Conservation (phyloP, 37 sponge, comb jelly and placozoan species). For the Dysidea cf. avara region DNA sequence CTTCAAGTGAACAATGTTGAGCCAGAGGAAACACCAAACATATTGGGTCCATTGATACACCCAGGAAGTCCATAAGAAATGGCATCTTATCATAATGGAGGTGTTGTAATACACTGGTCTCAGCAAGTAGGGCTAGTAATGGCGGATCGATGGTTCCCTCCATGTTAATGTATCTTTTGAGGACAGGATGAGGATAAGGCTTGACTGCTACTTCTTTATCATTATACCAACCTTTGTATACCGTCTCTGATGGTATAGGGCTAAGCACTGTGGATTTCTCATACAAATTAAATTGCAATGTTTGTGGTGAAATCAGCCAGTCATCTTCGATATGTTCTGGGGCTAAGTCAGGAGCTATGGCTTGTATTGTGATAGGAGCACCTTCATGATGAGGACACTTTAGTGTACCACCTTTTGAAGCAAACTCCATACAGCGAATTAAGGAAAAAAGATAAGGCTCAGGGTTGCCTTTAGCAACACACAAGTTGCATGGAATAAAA, state of each 20-base stretch:
- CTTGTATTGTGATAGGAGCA: conserved; percentile 18
- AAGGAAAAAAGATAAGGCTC: conserved; percentile 27
- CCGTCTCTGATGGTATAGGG: conserved; percentile 33
- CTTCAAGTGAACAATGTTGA: conserved; percentile 49
- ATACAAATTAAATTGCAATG: conserved; percentile 25
- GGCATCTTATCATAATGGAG: conserved; percentile 14
- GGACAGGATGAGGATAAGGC: conserved; percentile 34
- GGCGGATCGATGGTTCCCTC: not conserved
- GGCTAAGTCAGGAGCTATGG: conserved; percentile 46
- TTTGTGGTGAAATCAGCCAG: conserved; percentile 32
- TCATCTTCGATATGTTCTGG: conserved; percentile 30
- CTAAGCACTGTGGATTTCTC: conserved; percentile 55
- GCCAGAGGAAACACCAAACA: conserved; percentile 58
- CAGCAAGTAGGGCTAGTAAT: too few relatives aligned
- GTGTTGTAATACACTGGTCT: conserved; percentile 3
- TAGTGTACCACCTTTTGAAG: conserved; percentile 32
- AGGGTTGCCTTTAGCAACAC: conserved; percentile 4
- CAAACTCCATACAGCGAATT: conserved; percentile 25
- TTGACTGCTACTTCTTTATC: conserved; percentile 37
- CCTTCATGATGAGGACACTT: conserved; percentile 23
- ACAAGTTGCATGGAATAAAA: conserved; percentile 52
- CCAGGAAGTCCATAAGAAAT: conserved; percentile 22
- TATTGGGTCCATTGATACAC: conserved; percentile 35
- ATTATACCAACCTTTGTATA: conserved; percentile 43
- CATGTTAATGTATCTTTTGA: not conserved